These are phyloP conservation scores for Oncorhynchus keta DNA, from an alignment of 2,113 vertebrate genomes.

Conservation along the genomic window DNA sequence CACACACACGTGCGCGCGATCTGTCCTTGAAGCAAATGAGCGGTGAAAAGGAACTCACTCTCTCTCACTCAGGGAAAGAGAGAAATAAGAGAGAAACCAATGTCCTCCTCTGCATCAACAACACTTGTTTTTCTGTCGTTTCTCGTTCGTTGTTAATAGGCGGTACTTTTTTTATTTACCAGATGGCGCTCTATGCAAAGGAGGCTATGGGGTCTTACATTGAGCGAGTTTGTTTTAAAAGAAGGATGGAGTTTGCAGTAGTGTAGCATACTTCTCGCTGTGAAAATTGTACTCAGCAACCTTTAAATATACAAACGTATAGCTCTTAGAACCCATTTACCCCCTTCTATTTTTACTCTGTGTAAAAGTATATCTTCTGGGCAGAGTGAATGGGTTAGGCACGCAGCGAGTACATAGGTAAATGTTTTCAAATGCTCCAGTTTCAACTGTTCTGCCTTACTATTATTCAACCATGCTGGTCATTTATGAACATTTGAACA, in stretches of 20 bases:
- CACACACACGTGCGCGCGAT: too few relatives aligned
- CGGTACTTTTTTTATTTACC: neutral
- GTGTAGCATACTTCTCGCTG: neutral
- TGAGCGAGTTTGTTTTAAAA: neutral
- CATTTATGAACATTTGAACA: too few relatives aligned
- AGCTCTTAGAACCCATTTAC: neutral
- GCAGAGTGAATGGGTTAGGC: neutral
- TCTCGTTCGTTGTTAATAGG: neutral
- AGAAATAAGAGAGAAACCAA: neutral
- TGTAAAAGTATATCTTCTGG: neutral
- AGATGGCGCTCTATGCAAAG: neutral
- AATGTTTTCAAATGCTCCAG: too few relatives aligned
- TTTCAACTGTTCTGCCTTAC: too few relatives aligned
- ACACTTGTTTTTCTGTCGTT: neutral
- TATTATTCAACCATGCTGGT: too few relatives aligned
- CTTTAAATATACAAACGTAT: neutral
- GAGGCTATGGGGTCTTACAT: neutral
- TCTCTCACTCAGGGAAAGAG: neutral
- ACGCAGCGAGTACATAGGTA: neutral
- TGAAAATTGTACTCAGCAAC: neutral
- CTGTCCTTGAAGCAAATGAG: slow-evolving; percentile 7
- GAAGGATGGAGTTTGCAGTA: neutral
- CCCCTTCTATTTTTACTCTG: neutral
- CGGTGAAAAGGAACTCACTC: neutral
- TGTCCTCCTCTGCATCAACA: neutral